A percentile compares a stretch with the other conserved stretches of the same genome.
These are phyloP conservation scores for Acronicta alni DNA, from an alignment of 2,888 invertebrate genomes.

Conservation along the genomic window DNA sequence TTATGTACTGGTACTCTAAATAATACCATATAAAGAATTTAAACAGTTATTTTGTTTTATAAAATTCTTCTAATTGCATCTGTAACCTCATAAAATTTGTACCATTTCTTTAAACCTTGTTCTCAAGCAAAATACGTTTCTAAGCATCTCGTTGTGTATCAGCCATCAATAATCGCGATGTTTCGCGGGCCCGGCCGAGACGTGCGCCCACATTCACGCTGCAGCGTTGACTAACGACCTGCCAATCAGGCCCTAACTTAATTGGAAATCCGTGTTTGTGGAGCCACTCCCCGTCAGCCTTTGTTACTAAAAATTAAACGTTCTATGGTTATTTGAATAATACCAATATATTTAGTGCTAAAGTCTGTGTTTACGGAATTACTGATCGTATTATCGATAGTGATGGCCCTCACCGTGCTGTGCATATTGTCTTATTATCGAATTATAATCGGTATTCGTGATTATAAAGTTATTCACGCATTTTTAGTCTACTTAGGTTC, in stretches of 20 bases:
- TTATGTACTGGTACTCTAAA: no score
- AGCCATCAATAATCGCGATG: conserved; percentile 68
- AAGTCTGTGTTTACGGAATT: conserved; percentile 7
- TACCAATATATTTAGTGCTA: conserved; percentile 36
- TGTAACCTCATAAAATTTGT: not conserved
- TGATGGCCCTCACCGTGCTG: not conserved
- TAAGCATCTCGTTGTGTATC: conserved; percentile 55
- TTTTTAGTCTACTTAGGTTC: no score
- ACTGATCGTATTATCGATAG: not conserved
- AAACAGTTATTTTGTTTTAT: not conserved
- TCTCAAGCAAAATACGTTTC: conserved; percentile 39
- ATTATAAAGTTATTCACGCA: no score
- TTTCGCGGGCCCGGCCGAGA: conserved; percentile 57
- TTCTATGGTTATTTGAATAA: conserved; percentile 54
- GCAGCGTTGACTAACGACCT: conserved; percentile 87
- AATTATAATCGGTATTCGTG: no score
- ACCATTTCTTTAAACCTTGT: conserved; percentile 17
- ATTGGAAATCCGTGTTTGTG: conserved; percentile 89
- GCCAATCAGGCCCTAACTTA: conserved; percentile 88
- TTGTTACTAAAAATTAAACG: conserved; percentile 87
- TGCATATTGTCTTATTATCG: not conserved
- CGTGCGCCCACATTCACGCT: conserved; percentile 80
- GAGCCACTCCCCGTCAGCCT: conserved; percentile 81
- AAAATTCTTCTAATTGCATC: not conserved
- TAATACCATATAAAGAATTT: no score